phyloP scores from a whole-genome alignment of 2,888 invertebrate genomes.

The Mechanitis mazaeus region DNA sequence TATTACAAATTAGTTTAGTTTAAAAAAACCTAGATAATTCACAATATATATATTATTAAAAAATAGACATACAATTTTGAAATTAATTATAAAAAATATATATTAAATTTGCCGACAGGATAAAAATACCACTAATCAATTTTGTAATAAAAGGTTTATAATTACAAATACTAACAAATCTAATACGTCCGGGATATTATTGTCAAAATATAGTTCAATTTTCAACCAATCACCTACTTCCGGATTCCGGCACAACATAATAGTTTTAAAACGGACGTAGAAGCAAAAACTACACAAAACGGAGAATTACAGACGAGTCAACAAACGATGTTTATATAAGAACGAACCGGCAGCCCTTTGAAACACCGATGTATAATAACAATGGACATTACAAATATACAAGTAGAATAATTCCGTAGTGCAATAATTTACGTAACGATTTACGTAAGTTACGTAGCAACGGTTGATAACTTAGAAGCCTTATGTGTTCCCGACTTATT shows the following conservation, averaged over 20 bases:
- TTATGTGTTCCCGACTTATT: too few relatives aligned
- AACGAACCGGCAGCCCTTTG: slow-evolving; percentile 58
- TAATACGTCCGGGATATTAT: slow-evolving; percentile 19
- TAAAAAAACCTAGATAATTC: background rate
- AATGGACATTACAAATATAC: background rate
- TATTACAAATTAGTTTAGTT: background rate
- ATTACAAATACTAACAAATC: slow-evolving; percentile 15
- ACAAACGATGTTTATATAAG: slow-evolving; percentile 62
- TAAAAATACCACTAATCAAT: too few relatives aligned
- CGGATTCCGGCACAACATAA: slow-evolving; percentile 46
- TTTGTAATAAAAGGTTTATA: background rate
- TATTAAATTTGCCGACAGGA: too few relatives aligned
- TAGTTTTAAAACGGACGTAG: slow-evolving; percentile 50
- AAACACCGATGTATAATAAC: slow-evolving; percentile 38
- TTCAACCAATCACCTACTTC: slow-evolving; percentile 37
- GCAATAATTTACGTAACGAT: too few relatives aligned
- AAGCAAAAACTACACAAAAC: slow-evolving; percentile 50
- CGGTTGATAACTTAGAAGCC: too few relatives aligned
- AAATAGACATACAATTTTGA: too few relatives aligned
- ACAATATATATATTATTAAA: too few relatives aligned
- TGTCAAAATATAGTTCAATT: slow-evolving; percentile 25
- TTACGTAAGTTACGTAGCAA: too few relatives aligned
- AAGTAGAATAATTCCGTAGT: background rate
- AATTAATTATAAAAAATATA: too few relatives aligned
- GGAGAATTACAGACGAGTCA: slow-evolving; percentile 51